Evolutionary conservation across 2,113 vertebrate species (phyloP).

Genomic region (Haliaeetus leucogaster): DNA sequence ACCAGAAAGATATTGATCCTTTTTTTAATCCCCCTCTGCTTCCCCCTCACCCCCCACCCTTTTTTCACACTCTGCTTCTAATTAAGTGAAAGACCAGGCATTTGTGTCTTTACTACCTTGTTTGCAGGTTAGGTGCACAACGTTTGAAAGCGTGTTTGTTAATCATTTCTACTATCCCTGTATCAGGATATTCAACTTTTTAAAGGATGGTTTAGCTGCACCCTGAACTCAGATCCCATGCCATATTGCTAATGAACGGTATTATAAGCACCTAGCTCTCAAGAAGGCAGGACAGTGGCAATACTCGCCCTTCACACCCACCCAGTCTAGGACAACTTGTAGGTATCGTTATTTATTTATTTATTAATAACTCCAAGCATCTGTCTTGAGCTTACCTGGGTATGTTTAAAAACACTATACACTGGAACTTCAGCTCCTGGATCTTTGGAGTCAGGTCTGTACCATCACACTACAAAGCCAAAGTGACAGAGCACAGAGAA

Average conservation of each 20-base stretch:
- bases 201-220: not conserved
- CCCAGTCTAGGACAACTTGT: not conserved
- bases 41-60: too few species aligned
- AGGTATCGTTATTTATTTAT: not conserved
- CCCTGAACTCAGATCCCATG: not conserved
- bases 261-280: not conserved
- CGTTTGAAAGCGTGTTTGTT: not conserved
- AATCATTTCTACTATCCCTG: not conserved
- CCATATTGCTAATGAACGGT: not conserved
- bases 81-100: not conserved
- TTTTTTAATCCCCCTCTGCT: too few species aligned
- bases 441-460: conserved; percentile 86
- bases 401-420: conserved; percentile 89
- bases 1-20: not conserved
- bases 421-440: conserved; percentile 86
- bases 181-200: not conserved
- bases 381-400: conserved; percentile 75
- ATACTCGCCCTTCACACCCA: not conserved
- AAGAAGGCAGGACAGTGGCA: not conserved
- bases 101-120: not conserved
- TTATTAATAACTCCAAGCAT: not conserved
- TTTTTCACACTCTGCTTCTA: not conserved
- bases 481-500: conserved; percentile 59
- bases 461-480: conserved; percentile 81
- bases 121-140: not conserved